Base-by-base conservation (phyloP, 2,113 vertebrate species). In the Macquaria australasica region DNA sequence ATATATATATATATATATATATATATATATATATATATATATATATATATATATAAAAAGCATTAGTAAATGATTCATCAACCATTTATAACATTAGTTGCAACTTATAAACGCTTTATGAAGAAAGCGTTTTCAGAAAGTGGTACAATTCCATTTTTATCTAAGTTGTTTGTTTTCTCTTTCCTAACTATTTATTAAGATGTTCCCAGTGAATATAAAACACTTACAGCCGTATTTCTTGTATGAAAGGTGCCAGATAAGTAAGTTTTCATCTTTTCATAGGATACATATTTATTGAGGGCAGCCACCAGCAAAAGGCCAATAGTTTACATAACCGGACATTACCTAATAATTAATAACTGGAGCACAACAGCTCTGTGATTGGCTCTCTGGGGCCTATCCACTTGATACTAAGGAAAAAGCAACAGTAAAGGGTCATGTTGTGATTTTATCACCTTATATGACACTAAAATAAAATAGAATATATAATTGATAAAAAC, bases 401-500 rank as follows among this genome's bases (percentile, higher is more conserved):
- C 25, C 14, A 53, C 39, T 37, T 72, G 25, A 51, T 51, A 8
- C 1, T 41, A 23, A 18, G 20, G 20, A 16, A 25, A 51, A 8
- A 15, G 58, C 68, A 28, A 8, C 31, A 77, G 18, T 58, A 39
- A 70, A 70, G 3, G 25, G 6, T 63, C n/a, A 23, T 58, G 62
- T n/a, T 58, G 56, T n/a, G 28, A 51, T 69, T 1, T 4, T 48
- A 34, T 45, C 50, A 58, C 21, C 6, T 64, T 4, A 39, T 20
- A 41, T 43, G 51, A 34, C 48, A 45, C 16, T 25, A 50, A 15
- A 60, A 60, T 72, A 55, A 66, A 69, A 58, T 0, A 59, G 3
- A 55, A 72, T 10, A 45, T 8, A 50, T 21, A 11, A 67, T 0
- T 66, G 34, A 68, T 66, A 34, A 34, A 62, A 67, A 99, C 98